These are phyloP conservation scores for Thinocorus orbignyianus DNA, from an alignment of 2,113 vertebrate species.

Conservation along the genomic window DNA sequence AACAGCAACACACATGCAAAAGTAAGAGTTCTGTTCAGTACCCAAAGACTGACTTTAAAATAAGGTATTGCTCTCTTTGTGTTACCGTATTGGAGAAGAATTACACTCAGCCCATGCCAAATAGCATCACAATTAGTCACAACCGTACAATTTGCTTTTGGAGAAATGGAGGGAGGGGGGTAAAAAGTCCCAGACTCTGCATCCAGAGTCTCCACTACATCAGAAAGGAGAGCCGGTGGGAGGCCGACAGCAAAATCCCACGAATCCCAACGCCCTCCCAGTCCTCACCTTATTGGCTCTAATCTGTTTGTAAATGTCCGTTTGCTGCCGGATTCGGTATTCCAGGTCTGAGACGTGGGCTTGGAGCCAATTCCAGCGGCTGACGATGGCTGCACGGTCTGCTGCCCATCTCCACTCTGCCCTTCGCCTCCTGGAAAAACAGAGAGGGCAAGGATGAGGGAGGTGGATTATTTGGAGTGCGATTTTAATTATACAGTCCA, in stretches of 20 bases:
- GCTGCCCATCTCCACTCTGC: constrained; percentile 94
- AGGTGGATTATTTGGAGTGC: background rate
- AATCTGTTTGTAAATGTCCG: constrained; percentile 96
- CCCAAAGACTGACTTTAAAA: background rate
- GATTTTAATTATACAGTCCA: background rate
- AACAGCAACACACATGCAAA: background rate
- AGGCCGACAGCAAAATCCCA: background rate
- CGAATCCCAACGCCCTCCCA: fast-evolving
- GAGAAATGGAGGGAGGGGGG: background rate
- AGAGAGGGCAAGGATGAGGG: background rate
- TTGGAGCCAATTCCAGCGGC: constrained; percentile 99
- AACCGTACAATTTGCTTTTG: background rate
- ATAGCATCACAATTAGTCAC: background rate
- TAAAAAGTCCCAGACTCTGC: background rate
- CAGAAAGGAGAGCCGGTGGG: background rate
- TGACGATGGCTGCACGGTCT: constrained; percentile 95
- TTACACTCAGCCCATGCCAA: background rate
- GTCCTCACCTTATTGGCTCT: constrained; percentile 89
- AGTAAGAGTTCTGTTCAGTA: background rate
- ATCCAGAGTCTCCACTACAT: fast-evolving
- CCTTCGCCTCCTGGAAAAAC: constrained; percentile 86
- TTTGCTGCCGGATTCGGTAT: constrained; percentile 97
- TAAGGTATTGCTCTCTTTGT: background rate
- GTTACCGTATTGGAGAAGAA: background rate
- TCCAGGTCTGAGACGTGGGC: constrained; percentile 98